A percentile compares a stretch with the other conserved stretches of the same genome.
These are phyloP conservation scores for Orthonevra nobilis DNA, from an alignment of 2,888 invertebrate species.

Conservation along the genomic window DNA sequence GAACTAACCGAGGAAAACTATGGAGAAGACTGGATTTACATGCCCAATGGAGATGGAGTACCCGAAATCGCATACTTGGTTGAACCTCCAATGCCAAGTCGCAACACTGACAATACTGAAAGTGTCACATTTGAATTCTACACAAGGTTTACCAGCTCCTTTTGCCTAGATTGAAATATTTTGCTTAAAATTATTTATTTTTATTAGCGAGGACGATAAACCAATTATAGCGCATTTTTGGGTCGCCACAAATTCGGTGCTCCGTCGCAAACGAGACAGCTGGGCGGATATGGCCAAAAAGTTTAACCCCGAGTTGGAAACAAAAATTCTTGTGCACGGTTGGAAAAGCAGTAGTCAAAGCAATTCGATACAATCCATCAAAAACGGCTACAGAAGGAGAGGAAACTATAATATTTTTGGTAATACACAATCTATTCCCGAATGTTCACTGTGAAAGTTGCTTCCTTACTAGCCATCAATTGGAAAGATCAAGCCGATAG, in stretches of 20 bases:
- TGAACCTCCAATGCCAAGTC: slow-evolving; percentile 76
- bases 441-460: no score
- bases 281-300: slow-evolving; percentile 78
- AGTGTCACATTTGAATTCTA: slow-evolving; percentile 77
- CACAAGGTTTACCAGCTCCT: slow-evolving; percentile 72
- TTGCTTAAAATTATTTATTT: no score
- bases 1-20: slow-evolving; percentile 78
- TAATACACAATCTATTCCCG: no score
- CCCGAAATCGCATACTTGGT: slow-evolving; percentile 78
- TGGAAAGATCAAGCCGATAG: slow-evolving; percentile 79
- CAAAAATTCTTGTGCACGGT: slow-evolving; percentile 79
- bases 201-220: slow-evolving; percentile 65
- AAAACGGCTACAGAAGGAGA: slow-evolving; percentile 77
- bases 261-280: slow-evolving; percentile 77
- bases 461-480: slow-evolving; percentile 78
- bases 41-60: slow-evolving; percentile 79
- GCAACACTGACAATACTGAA: slow-evolving; percentile 73
- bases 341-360: slow-evolving; percentile 79
- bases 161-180: no score
- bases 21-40: slow-evolving; percentile 79
- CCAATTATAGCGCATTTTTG: slow-evolving; percentile 73
- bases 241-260: slow-evolving; percentile 72
- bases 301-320: slow-evolving; percentile 77
- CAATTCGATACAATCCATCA: slow-evolving; percentile 78
- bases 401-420: slow-evolving; percentile 78